These are phyloP conservation scores for Tupaia tana DNA, from an alignment of 2,113 vertebrate genomes.

Conservation along the genomic window DNA sequence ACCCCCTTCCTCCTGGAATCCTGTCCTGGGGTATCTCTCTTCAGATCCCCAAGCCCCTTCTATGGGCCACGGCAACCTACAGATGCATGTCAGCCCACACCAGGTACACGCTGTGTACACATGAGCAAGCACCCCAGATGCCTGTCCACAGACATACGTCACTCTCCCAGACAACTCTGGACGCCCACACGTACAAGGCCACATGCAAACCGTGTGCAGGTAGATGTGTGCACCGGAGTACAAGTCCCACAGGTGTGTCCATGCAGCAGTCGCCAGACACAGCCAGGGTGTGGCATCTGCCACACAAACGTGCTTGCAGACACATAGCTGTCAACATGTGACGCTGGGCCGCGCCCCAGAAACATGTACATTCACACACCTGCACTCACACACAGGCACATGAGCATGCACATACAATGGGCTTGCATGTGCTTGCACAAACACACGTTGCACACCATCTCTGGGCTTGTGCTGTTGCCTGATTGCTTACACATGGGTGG, in stretches of 20 bases:
- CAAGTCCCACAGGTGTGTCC: not conserved
- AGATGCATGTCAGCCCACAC: not conserved
- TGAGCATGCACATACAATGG: accelerated
- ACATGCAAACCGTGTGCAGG: accelerated
- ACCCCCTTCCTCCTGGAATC: not conserved
- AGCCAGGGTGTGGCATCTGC: not conserved
- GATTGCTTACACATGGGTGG: constrained; percentile 86
- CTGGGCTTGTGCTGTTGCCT: constrained; percentile 62
- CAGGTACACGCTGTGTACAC: not conserved
- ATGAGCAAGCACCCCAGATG: not conserved
- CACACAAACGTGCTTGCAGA: too few species aligned
- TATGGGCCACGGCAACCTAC: not conserved
- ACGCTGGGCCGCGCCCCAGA: not conserved
- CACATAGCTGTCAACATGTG: accelerated
- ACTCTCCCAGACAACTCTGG: not conserved
- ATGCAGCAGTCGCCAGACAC: not conserved
- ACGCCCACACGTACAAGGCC: not conserved
- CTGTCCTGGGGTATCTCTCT: not conserved
- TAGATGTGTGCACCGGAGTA: not conserved
- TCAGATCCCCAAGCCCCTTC: not conserved
- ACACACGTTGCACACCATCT: not conserved
- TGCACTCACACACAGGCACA: not conserved
- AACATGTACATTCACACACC: not conserved
- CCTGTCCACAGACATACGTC: not conserved
- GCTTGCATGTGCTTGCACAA: not conserved